Percentiles rank a stretch among this genome's conserved stretches.
Evolutionary conservation across 2,888 invertebrate genomes (phyloP).

Genomic region (Shargacucullia verbasci): DNA sequence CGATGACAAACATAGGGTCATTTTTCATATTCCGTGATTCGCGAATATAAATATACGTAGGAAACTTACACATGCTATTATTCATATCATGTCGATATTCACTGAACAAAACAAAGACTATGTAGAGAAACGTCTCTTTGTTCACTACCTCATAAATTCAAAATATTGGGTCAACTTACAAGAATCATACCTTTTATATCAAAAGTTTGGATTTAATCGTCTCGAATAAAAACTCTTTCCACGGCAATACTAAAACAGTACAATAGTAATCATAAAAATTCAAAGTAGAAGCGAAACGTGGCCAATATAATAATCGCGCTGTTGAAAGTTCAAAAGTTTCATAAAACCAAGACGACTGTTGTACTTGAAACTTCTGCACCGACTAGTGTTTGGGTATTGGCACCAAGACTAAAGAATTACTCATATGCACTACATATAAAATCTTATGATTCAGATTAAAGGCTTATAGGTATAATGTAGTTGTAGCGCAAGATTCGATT

Average conservation of each 20-base stretch:
- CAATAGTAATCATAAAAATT: constrained; percentile 64
- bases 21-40: background rate
- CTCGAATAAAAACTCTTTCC: constrained; percentile 48
- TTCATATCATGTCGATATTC: background rate
- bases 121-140: constrained; percentile 7
- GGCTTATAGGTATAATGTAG: too few species aligned
- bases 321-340: constrained; percentile 59
- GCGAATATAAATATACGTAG: background rate
- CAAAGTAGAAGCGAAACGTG: constrained; percentile 60
- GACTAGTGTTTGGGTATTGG: constrained; percentile 24
- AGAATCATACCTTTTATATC: constrained; percentile 26
- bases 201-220: constrained; percentile 31
- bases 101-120: constrained; percentile 8
- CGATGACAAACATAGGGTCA: background rate
- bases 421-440: background rate
- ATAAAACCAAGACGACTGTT: constrained; percentile 59
- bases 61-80: background rate
- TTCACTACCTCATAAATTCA: constrained; percentile 23
- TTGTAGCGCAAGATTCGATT: too few species aligned
- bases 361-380: constrained; percentile 54
- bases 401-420: constrained; percentile 7
- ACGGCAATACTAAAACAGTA: constrained; percentile 57
- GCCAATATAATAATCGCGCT: constrained; percentile 64
- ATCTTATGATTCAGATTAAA: too few species aligned
- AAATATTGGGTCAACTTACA: constrained; percentile 15